Evolutionary conservation across 2,113 vertebrate species (phyloP).

Genomic region (Corythornis madagascariensis): DNA sequence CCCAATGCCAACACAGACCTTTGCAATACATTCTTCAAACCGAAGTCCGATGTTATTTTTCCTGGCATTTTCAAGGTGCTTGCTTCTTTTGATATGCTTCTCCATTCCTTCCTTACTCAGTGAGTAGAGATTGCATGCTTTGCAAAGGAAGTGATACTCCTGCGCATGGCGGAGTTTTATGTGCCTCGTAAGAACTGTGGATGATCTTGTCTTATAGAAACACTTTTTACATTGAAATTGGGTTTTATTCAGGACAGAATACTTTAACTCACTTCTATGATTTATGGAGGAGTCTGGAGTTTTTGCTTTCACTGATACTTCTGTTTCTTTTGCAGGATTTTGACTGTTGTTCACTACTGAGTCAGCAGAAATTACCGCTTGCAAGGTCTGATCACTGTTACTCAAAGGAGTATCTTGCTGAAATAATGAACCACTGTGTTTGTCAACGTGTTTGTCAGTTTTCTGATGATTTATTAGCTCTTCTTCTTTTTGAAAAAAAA

Average conservation of each 20-base stretch:
- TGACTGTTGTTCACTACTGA: conserved; percentile 20
- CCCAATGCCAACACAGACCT: conserved; percentile 78
- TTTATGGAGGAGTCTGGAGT: conserved; percentile 13
- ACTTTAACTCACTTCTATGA: conserved; percentile 72
- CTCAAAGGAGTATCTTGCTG: conserved; percentile 3
- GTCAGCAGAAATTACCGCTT: conserved; percentile 1
- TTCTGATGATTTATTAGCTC: conserved; percentile 69
- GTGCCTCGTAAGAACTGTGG: conserved; percentile 85
- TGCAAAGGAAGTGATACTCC: conserved; percentile 88
- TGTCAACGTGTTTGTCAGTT: conserved; percentile 60
- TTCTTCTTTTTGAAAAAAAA: conserved; percentile 68
- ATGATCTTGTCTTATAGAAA: conserved; percentile 87
- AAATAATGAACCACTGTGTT: conserved; percentile 36
- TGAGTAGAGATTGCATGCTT: conserved; percentile 87
- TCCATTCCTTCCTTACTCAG: conserved; percentile 91
- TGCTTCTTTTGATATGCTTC: conserved; percentile 86
- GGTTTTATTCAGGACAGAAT: conserved; percentile 71
- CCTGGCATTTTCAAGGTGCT: conserved; percentile 84
- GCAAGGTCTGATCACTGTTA: conserved; percentile 16
- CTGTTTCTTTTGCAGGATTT: background rate
- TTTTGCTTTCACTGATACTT: conserved; percentile 53
- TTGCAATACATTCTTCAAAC: conserved; percentile 87
- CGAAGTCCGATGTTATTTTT: conserved; percentile 80
- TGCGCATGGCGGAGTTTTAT: conserved; percentile 83
- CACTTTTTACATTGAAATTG: conserved; percentile 90